These are phyloP conservation scores for Hippocampus abdominalis DNA, from an alignment of 2,113 vertebrate genomes.

Conservation along the genomic window DNA sequence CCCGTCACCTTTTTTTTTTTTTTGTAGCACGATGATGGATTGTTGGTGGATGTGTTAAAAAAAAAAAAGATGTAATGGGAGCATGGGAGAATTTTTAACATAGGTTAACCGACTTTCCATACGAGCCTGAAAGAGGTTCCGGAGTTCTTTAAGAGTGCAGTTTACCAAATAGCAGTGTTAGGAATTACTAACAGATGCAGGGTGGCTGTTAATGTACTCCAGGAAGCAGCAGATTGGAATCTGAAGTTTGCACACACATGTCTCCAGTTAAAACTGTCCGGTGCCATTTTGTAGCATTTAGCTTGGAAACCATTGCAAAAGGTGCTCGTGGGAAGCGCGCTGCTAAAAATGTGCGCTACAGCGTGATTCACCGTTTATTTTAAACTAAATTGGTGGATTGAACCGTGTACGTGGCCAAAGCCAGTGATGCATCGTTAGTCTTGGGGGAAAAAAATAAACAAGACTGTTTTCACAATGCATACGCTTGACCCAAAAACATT, in stretches of 20 bases:
- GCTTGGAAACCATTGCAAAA: background rate
- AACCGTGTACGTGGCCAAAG: background rate
- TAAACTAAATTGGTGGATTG: background rate
- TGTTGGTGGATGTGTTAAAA: no score
- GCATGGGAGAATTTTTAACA: no score
- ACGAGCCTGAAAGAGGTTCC: background rate
- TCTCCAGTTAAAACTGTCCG: slow-evolving; percentile 5
- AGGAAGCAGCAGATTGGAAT: slow-evolving; percentile 3
- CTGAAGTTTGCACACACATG: slow-evolving; percentile 27
- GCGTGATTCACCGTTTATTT: background rate
- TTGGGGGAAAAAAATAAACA: background rate
- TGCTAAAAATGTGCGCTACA: background rate
- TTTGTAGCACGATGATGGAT: no score
- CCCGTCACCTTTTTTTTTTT: no score
- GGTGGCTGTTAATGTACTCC: background rate
- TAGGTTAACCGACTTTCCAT: background rate
- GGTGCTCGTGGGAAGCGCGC: background rate
- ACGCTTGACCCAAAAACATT: background rate
- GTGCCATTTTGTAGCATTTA: background rate
- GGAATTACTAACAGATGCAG: slow-evolving; percentile 3
- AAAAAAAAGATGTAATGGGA: no score
- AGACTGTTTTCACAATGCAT: background rate
- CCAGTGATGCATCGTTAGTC: background rate
- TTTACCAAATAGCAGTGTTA: background rate
- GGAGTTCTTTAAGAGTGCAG: background rate